Evolutionary conservation across 2,797 vertebrate species (phyloP), one percentile per base, ranked within the genome.

Genomic region (Halcyon smyrnensis): DNA sequence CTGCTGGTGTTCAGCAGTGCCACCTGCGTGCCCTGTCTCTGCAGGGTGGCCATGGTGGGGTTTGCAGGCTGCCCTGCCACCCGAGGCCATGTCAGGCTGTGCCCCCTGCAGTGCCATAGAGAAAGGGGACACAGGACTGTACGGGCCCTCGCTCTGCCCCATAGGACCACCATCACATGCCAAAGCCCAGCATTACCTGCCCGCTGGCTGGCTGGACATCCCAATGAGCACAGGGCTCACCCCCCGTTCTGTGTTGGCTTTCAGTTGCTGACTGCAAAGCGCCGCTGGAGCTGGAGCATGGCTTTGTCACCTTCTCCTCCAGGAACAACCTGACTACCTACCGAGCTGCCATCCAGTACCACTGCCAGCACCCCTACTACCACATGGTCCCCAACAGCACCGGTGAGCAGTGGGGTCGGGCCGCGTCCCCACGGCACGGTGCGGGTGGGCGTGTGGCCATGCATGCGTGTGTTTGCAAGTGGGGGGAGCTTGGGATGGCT

Each of bases 231-330:
- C 20, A 34, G 28, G 20, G 5, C 24, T 75, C 73, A 94, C 79
- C 48, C 48, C 64, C 74, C 12, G 57, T 95, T 97, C 91, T 95
- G 78, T 96, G 74, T 95, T 90, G 90, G 74, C 57, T 96, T 95
- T 91, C 93, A 99, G 99, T 98, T 98, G 98, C 99, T 92, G 98
- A 99, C 96, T 99, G 99, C 96, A 98, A 99, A 84, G 86, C 37
- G 4, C 99, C 99, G 0, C 87, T 59, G 15, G 96, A 90, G 27
- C 97, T 98, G 30, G 97, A 98, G 56, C 97, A 98, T 3, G 99
- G 98, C 21, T 97, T 98, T 3, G 76, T 99, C 94, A 97, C 98
- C 84, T 99, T 98, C 93, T 94, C 97, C 93, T 98, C 98, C 74
- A 97, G 93, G 63, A 98, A 95, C 97, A 99, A 99, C 97, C 98